Conservation (phyloP, 2,888 invertebrate genomes). For the Thymelicus acteon region DNA sequence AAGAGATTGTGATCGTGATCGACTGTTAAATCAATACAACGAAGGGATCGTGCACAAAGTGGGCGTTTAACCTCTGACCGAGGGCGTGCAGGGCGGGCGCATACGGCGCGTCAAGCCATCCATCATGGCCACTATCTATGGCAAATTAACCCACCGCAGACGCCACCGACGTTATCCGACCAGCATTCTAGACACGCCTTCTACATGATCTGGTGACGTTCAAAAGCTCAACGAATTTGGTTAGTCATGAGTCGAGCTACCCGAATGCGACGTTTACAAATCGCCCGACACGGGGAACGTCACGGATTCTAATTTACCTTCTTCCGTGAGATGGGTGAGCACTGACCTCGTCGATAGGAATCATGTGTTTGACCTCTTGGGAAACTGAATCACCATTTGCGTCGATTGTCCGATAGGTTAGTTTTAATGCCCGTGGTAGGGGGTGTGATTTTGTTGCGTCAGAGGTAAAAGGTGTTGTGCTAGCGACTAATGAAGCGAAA, state of each 20-base stretch:
- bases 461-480: conserved; percentile 38
- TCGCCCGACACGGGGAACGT: conserved; percentile 63
- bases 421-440: conserved; percentile 4
- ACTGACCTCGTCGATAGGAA: conserved; percentile 59
- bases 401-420: conserved; percentile 25
- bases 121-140: conserved; percentile 74
- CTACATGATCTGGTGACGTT: conserved; percentile 35
- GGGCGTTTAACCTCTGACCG: conserved; percentile 79
- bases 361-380: conserved; percentile 64
- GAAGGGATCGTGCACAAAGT: conserved; percentile 78
- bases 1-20: conserved; percentile 68
- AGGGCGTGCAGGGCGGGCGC: conserved; percentile 68
- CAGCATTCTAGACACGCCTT: conserved; percentile 45
- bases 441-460: conserved; percentile 19
- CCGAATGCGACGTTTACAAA: conserved; percentile 74
- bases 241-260: conserved; percentile 51
- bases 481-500: conserved; percentile 52
- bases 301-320: conserved; percentile 76
- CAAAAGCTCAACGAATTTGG: conserved; percentile 48
- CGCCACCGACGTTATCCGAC: conserved; percentile 61
- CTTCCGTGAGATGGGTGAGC: conserved; percentile 62
- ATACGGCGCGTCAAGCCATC: conserved; percentile 74
- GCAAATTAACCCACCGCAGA: conserved; percentile 76
- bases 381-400: conserved; percentile 42
- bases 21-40: conserved; percentile 77